A percentile compares a stretch with the other conserved stretches of the same genome.
phyloP scores from a whole-genome alignment of 2,797 vertebrate genomes.

The Glyptemys insculpta region DNA sequence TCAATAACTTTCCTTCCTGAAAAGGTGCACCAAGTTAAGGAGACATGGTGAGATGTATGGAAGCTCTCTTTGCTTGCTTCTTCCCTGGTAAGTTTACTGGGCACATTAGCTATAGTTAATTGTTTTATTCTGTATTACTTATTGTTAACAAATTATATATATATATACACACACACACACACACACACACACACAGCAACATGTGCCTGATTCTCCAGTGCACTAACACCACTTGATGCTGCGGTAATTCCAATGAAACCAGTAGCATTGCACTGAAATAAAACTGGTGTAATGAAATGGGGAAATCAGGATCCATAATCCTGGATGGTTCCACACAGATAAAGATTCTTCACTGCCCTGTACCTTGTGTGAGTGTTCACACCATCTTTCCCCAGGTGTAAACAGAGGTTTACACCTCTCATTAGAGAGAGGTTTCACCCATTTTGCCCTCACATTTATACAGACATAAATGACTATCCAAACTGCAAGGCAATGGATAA shows the following conservation, averaged over 20 bases:
- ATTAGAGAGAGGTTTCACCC: background rate
- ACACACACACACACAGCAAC: background rate
- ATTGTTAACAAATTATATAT: background rate
- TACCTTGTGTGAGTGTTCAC: background rate
- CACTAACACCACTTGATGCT: background rate
- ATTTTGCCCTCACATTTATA: background rate
- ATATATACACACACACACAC: no score
- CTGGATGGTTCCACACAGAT: background rate
- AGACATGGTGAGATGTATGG: background rate
- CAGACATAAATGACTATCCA: background rate
- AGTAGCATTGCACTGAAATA: background rate
- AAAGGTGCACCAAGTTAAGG: background rate
- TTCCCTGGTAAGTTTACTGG: background rate
- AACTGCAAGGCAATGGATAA: background rate
- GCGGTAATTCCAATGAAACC: background rate
- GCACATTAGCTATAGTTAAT: background rate
- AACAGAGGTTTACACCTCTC: no score
- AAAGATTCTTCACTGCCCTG: background rate
- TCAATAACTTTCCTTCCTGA: background rate
- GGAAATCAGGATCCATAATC: background rate
- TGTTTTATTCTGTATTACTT: background rate
- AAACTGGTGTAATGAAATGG: background rate
- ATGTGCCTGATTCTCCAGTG: background rate
- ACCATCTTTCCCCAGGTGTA: no score
- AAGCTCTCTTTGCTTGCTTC: background rate